These are phyloP conservation scores for Sinocyclocheilus rhinocerous DNA, from an alignment of 2,113 vertebrate genomes.

Conservation along the genomic window DNA sequence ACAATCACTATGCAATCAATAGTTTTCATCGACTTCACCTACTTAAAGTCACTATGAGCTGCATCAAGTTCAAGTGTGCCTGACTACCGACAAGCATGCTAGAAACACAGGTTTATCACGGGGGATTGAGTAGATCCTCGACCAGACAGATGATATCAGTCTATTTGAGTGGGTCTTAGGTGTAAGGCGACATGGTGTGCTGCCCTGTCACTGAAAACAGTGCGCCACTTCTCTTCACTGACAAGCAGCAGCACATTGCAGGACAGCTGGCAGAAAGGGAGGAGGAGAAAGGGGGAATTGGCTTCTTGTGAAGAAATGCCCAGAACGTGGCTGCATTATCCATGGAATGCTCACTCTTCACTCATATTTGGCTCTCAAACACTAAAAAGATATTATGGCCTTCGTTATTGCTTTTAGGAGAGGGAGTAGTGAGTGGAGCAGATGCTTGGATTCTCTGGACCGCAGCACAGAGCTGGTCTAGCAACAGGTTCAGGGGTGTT, in stretches of 20 bases:
- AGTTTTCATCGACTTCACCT: neutral
- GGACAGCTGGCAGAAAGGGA: slow-evolving; percentile 82
- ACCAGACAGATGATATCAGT: slow-evolving; percentile 43
- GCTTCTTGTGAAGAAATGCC: slow-evolving; percentile 75
- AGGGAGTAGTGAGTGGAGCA: slow-evolving; percentile 69
- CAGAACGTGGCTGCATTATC: slow-evolving; percentile 65
- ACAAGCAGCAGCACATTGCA: slow-evolving; percentile 91
- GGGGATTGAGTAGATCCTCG: slow-evolving; percentile 32
- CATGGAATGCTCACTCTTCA: slow-evolving; percentile 68
- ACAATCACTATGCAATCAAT: neutral
- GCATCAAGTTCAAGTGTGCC: slow-evolving; percentile 29
- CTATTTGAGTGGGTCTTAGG: slow-evolving; percentile 40
- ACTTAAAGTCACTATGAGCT: neutral
- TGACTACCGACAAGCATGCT: neutral
- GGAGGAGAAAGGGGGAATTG: slow-evolving; percentile 52
- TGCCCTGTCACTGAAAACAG: slow-evolving; percentile 52
- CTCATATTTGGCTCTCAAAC: slow-evolving; percentile 54
- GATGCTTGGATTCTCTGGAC: slow-evolving; percentile 56
- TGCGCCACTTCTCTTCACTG: slow-evolving; percentile 74
- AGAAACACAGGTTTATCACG: slow-evolving; percentile 28
- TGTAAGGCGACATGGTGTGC: slow-evolving; percentile 37
- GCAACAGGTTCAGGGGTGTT: slow-evolving; percentile 16
- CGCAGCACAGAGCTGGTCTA: slow-evolving; percentile 3
- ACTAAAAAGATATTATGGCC: slow-evolving; percentile 65
- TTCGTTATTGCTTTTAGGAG: slow-evolving; percentile 53